Conservation (phyloP, 2,888 invertebrate species). For the Nebria salina region DNA sequence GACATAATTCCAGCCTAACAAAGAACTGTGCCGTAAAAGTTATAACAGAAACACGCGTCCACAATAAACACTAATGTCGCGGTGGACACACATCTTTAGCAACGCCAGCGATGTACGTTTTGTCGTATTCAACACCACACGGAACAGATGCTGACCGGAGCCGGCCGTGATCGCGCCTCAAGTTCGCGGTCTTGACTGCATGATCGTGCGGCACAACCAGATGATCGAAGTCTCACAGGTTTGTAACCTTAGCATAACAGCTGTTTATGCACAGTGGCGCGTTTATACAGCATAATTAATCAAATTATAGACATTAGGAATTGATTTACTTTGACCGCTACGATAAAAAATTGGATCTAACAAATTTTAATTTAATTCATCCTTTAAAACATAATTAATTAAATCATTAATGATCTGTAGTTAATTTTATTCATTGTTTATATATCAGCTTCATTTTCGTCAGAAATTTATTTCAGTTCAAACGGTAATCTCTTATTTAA, state of each 20-base stretch:
- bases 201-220: conserved; percentile 11
- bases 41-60: not conserved
- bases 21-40: not conserved
- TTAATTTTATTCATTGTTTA: no score
- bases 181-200: conserved; percentile 36
- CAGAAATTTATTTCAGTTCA: no score
- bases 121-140: not conserved
- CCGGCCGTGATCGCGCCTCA: conserved; percentile 17
- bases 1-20: not conserved
- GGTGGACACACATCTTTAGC: not conserved
- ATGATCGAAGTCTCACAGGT: not conserved
- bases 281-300: not conserved
- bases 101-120: not conserved
- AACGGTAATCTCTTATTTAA: no score
- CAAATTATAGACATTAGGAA: not conserved
- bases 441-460: no score
- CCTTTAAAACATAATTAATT: no score
- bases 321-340: not conserved
- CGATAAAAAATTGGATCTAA: not conserved
- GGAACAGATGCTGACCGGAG: conserved; percentile 17
- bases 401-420: no score
- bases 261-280: not conserved
- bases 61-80: not conserved
- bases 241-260: not conserved
- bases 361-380: not conserved